These are phyloP conservation scores for Xiphorhynchus elegans DNA, from an alignment of 2,113 vertebrate species.

Conservation along the genomic window DNA sequence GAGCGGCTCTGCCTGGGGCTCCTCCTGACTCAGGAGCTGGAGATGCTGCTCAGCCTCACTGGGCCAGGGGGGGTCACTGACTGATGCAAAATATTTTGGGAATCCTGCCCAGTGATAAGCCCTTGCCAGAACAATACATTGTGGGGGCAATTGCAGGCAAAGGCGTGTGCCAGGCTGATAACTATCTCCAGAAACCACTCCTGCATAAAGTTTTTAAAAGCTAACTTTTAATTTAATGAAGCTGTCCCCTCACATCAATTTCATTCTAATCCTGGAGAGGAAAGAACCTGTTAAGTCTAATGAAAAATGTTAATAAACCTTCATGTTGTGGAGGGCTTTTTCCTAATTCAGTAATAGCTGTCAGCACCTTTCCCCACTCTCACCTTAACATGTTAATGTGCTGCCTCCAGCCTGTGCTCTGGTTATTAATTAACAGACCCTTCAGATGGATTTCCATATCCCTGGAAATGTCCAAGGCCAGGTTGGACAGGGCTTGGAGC, in stretches of 20 bases:
- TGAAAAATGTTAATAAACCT: conserved; percentile 17
- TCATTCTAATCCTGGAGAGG: conserved; percentile 24
- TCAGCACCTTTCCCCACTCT: conserved; percentile 36
- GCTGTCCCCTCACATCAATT: conserved; percentile 4
- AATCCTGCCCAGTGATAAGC: neutral
- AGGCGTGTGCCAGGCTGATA: neutral
- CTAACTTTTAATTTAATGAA: neutral
- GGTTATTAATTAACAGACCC: neutral
- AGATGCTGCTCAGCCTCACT: neutral
- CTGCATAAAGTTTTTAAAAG: neutral
- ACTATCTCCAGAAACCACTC: neutral
- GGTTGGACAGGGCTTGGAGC: neutral
- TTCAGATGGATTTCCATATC: neutral
- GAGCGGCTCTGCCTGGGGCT: neutral
- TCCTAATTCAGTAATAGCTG: conserved; percentile 29
- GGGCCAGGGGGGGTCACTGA: fast-evolving
- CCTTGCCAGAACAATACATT: neutral
- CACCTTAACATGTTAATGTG: neutral
- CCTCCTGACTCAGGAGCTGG: fast-evolving
- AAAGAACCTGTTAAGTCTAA: neutral
- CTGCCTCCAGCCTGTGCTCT: conserved; percentile 22
- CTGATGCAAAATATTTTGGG: neutral
- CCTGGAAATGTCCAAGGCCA: neutral
- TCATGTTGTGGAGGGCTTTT: neutral
- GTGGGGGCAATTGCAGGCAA: neutral